phyloP scores from a whole-genome alignment of 2,888 invertebrate species.

The Trissonchulus latispiculum region DNA sequence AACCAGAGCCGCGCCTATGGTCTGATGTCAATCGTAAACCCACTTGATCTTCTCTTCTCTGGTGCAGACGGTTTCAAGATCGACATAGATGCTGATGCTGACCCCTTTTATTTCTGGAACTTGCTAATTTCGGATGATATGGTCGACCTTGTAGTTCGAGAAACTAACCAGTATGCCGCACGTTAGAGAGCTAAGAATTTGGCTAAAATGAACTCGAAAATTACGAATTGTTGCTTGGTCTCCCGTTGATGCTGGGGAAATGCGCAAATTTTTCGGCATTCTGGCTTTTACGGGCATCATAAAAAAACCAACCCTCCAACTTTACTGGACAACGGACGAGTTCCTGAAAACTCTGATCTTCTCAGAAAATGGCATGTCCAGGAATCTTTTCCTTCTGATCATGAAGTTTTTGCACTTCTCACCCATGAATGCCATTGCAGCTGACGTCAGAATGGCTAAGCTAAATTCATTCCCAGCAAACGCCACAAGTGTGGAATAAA shows the following conservation, averaged over 20 bases:
- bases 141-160: background rate
- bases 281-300: background rate
- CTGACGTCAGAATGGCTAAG: background rate
- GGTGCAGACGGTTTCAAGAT: background rate
- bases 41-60: background rate
- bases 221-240: background rate
- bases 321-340: background rate
- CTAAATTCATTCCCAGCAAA: conserved; percentile 4
- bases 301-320: background rate
- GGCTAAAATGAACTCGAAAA: background rate
- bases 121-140: conserved; percentile 3
- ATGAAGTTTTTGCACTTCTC: conserved; percentile 4
- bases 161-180: conserved; percentile 13
- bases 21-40: background rate
- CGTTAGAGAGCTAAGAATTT: background rate
- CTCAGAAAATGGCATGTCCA: background rate
- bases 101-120: background rate
- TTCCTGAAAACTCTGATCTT: too few relatives aligned
- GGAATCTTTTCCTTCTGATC: conserved; percentile 1
- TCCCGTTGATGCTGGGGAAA: background rate
- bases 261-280: conserved; percentile 5
- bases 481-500: conserved; percentile 15
- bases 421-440: background rate
- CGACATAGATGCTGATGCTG: background rate
- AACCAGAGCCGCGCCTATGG: background rate